Evolutionary conservation across 1,140 invertebrate species (phyloP).

Genomic region (Bombus terrestris): DNA sequence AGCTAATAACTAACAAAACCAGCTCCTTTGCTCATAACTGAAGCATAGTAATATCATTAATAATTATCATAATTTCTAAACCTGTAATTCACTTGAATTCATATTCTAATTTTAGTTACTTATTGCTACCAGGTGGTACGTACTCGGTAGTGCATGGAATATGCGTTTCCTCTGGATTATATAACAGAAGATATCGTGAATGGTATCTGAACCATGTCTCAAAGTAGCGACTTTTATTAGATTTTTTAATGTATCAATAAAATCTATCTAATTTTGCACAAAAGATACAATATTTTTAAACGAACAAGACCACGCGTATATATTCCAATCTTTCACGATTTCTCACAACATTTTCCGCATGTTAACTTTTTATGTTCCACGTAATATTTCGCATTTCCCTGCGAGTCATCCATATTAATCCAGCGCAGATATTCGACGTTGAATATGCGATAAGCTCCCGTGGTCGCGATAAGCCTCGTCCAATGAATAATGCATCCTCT

Average conservation of each 20-base stretch:
- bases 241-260: background rate
- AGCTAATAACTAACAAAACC: too few species aligned
- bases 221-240: background rate
- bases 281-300: background rate
- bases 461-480: slow-evolving; percentile 1
- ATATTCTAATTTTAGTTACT: too few species aligned
- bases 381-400: background rate
- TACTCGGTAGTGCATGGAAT: too few species aligned
- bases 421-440: slow-evolving; percentile 12
- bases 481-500: slow-evolving; percentile 23
- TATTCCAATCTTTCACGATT: background rate
- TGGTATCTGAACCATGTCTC: background rate
- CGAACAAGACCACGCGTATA: background rate
- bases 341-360: background rate
- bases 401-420: slow-evolving; percentile 18
- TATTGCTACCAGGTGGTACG: too few species aligned
- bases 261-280: background rate
- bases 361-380: background rate
- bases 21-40: background rate
- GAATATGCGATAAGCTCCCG: slow-evolving; percentile 14
- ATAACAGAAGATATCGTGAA: background rate
- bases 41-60: background rate
- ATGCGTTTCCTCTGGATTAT: too few species aligned
- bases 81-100: background rate
- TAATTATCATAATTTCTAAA: background rate